Evolutionary conservation across 2,797 vertebrate genomes (phyloP).

Genomic region (Linurgus olivaceus): DNA sequence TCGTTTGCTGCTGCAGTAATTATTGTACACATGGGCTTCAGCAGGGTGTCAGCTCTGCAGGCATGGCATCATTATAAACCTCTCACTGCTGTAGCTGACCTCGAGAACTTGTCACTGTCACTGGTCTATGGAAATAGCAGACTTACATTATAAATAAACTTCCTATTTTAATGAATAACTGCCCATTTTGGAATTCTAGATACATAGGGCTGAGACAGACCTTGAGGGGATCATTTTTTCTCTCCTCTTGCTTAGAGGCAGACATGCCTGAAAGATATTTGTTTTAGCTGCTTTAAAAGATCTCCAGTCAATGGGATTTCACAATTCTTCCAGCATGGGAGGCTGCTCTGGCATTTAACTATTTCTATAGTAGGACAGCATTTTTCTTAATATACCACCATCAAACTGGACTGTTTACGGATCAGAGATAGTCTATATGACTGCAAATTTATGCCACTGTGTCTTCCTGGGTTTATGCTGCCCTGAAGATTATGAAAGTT

Average conservation of each 20-base stretch:
- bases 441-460: neutral
- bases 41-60: neutral
- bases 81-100: neutral
- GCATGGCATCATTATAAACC: neutral
- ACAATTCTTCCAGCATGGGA: neutral
- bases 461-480: neutral
- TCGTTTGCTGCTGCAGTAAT: neutral
- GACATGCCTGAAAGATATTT: neutral
- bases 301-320: neutral
- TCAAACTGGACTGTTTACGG: neutral
- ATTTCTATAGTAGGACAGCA: neutral
- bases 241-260: neutral
- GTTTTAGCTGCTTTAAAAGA: neutral
- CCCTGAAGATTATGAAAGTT: neutral
- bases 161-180: neutral
- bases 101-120: neutral
- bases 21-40: neutral
- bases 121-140: neutral
- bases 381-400: neutral
- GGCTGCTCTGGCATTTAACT: neutral
- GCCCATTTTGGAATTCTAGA: neutral
- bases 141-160: neutral
- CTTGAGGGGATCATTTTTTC: neutral
- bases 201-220: neutral
- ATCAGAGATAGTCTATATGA: neutral